Percentiles rank a stretch among this genome's conserved stretches.
Evolutionary conservation across 1,140 invertebrate species (phyloP).

Genomic region (Brevipalpus yothersi): DNA sequence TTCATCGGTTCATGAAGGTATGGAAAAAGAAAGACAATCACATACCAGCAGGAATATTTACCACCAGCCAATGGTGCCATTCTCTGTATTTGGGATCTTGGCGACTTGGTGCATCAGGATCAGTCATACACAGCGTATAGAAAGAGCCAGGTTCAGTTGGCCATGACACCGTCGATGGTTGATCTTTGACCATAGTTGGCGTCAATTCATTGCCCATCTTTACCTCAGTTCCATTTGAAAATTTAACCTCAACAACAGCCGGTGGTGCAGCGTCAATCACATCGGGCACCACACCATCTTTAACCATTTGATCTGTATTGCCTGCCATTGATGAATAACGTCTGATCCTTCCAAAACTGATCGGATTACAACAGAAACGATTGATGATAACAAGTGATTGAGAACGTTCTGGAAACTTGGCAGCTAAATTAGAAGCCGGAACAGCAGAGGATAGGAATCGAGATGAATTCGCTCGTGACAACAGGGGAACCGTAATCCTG

Average conservation of each 20-base stretch:
- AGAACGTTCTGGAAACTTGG: too few species aligned
- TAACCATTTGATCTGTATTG: conserved; percentile 18
- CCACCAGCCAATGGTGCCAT: conserved; percentile 77
- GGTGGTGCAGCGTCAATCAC: conserved; percentile 33
- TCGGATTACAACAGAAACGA: too few species aligned
- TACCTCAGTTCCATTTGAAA: background rate
- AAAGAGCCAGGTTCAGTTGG: conserved; percentile 8
- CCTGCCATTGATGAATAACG: too few species aligned
- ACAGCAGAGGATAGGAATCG: too few species aligned
- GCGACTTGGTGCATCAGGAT: conserved; percentile 70
- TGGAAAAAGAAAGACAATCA: too few species aligned
- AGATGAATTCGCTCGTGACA: too few species aligned
- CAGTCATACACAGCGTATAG: conserved; percentile 61
- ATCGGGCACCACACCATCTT: conserved; percentile 37
- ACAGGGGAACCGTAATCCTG: too few species aligned
- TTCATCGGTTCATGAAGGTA: too few species aligned
- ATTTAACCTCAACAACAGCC: conserved; percentile 20
- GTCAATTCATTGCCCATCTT: conserved; percentile 37
- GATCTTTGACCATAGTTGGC: conserved; percentile 22
- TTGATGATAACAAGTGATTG: too few species aligned
- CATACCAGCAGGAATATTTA: conserved; percentile 50
- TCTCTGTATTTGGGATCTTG: conserved; percentile 47
- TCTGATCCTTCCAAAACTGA: too few species aligned
- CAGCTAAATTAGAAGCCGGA: too few species aligned
- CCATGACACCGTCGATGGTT: conserved; percentile 25